Evolutionary conservation across 2,797 vertebrate genomes (phyloP), one percentile per base, ranked within the genome.

Genomic region (Loris lydekkerianus): DNA sequence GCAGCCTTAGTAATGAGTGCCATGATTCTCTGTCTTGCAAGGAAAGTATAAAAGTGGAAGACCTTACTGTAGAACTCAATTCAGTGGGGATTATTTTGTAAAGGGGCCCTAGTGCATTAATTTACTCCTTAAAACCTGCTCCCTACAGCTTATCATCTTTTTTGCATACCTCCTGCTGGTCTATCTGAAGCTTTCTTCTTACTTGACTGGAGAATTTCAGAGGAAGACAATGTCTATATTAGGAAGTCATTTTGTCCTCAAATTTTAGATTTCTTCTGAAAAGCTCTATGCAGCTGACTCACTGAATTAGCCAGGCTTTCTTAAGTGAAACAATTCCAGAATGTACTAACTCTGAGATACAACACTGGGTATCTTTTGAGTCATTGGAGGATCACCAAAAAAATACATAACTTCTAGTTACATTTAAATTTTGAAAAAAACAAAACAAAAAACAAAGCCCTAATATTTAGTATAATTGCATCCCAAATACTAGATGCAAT

Each of bases 301-400:
- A 92, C 89, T 61, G 90, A 82, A 65, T 87, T 78, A 93, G 56
- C 34, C 63, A 86, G 69, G 23, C 53, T 83, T 95, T 97, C 92
- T 95, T 78, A 87, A 87, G n/a, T 76, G 13, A 13, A 76, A 58
- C 25, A 58, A 43, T 95, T 96, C 93, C 81, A 90, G 91, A 85
- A 90, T 95, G 84, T 73, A 83, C 67, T 90, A 80, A 96, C 53
- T 92, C 9, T 53, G 80, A 96, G 49, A 86, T 83, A 77, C 40
- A 90, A 40, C 1, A 40, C 8, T 77, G 15, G 5, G 9, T 65
- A 91, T 89, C 37, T 91, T 95, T 89, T 58, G 80, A 95, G 86
- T 96, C 86, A 91, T 10, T 77, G 56, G 14, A 75, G 72, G 8
- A n/a, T 60, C 89, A 25, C 56, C 86, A 95, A 78, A 96, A 89